Evolutionary conservation across 2,888 invertebrate genomes (phyloP).

Genomic region (Parochlus steinenii): DNA sequence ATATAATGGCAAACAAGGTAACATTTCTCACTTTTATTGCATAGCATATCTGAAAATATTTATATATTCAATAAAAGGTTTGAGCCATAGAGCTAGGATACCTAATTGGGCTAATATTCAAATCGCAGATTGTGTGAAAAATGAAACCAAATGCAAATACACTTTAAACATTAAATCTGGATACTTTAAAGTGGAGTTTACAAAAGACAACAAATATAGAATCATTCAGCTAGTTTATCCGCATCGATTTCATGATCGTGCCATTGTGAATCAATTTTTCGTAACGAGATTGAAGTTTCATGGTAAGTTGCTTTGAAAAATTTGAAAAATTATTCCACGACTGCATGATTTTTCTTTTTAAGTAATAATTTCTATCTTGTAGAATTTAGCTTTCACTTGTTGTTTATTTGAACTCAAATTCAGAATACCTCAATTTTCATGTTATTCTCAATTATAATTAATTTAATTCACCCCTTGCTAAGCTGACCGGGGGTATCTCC

Average conservation of each 20-base stretch:
- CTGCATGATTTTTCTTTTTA: too few relatives aligned
- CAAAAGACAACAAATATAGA: conserved; percentile 32
- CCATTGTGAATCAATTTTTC: conserved; percentile 34
- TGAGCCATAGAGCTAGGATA: conserved; percentile 40
- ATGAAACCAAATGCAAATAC: conserved; percentile 26
- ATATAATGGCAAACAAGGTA: conserved; percentile 34
- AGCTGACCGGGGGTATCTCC: too few relatives aligned
- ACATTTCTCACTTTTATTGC: too few relatives aligned
- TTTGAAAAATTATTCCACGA: too few relatives aligned
- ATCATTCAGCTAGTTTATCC: conserved; percentile 35
- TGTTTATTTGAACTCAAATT: too few relatives aligned
- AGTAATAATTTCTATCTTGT: too few relatives aligned
- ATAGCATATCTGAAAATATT: too few relatives aligned
- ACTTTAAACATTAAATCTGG: conserved; percentile 32
- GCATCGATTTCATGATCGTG: conserved; percentile 33
- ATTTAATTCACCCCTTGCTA: too few relatives aligned
- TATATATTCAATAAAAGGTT: too few relatives aligned
- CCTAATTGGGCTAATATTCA: conserved; percentile 40
- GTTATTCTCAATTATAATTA: too few relatives aligned
- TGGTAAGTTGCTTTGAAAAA: conserved; percentile 13
- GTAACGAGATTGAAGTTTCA: conserved; percentile 21
- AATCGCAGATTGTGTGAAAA: conserved; percentile 5
- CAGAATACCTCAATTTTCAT: too few relatives aligned
- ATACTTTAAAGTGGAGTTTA: conserved; percentile 30
- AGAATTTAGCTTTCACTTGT: too few relatives aligned